Evolutionary conservation across 2,888 invertebrate genomes (phyloP).

Genomic region (Gari tellinella): DNA sequence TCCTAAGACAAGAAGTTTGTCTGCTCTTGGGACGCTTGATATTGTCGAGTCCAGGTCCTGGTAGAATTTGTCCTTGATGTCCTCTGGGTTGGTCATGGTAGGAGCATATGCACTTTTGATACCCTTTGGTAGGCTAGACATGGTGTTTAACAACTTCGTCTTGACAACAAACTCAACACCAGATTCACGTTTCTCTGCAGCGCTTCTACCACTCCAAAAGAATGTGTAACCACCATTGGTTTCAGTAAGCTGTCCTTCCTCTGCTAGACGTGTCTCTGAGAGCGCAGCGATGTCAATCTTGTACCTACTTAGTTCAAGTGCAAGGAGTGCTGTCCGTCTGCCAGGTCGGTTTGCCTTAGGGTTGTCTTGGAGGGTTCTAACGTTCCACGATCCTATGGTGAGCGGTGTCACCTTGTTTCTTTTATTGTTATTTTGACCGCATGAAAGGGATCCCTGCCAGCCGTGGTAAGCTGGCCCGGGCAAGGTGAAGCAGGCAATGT

Average conservation of each 20-base stretch:
- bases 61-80: slow-evolving; percentile 11
- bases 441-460: not conserved
- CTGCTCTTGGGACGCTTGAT: not conserved
- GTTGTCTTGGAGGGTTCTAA: slow-evolving; percentile 6
- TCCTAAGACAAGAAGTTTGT: slow-evolving; percentile 21
- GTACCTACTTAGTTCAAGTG: slow-evolving; percentile 1
- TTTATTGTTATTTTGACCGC: slow-evolving; percentile 6
- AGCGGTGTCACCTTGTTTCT: not conserved
- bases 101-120: slow-evolving; percentile 16
- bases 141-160: not conserved
- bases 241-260: slow-evolving; percentile 13
- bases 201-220: slow-evolving; percentile 7
- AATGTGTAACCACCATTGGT: slow-evolving; percentile 1
- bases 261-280: not conserved
- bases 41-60: not conserved
- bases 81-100: slow-evolving; percentile 18
- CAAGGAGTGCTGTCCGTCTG: slow-evolving; percentile 11
- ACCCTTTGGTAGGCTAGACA: slow-evolving; percentile 1
- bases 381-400: slow-evolving; percentile 10
- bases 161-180: slow-evolving; percentile 8
- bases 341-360: slow-evolving; percentile 2
- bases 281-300: slow-evolving; percentile 21
- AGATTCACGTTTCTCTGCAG: slow-evolving; percentile 1
- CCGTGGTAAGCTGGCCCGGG: slow-evolving; percentile 10
- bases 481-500: slow-evolving; percentile 12